Evolutionary conservation across 2,888 invertebrate genomes (phyloP).

Genomic region (Argyresthia goedartella): DNA sequence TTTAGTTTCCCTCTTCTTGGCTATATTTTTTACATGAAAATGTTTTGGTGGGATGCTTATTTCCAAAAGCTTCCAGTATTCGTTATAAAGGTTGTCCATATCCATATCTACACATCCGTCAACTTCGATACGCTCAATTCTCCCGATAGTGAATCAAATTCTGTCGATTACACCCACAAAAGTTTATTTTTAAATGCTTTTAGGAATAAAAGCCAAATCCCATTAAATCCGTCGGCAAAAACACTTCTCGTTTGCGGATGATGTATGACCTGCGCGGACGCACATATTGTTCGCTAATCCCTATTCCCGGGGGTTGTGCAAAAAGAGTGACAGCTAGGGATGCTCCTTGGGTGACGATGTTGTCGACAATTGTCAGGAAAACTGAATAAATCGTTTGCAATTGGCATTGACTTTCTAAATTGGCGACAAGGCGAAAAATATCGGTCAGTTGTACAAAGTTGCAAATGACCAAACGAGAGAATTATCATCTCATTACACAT

Average conservation of each 20-base stretch:
- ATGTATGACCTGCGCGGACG: constrained; percentile 54
- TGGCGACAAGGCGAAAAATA: too few species aligned
- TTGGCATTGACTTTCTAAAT: too few species aligned
- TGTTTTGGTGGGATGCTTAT: too few species aligned
- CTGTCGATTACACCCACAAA: neutral
- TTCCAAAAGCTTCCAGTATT: too few species aligned
- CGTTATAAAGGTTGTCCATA: too few species aligned
- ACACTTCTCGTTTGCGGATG: constrained; percentile 42
- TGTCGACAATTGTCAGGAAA: too few species aligned
- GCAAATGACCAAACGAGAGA: too few species aligned
- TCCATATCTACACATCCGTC: neutral
- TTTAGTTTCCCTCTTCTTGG: too few species aligned
- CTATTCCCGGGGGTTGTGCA: constrained; percentile 34
- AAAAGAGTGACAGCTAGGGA: constrained; percentile 31
- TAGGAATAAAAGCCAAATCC: constrained; percentile 46
- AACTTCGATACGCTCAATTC: neutral
- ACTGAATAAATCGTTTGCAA: too few species aligned
- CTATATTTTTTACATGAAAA: too few species aligned
- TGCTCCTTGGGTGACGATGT: neutral
- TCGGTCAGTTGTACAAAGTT: too few species aligned
- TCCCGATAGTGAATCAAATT: neutral
- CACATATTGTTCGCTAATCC: constrained; percentile 54
- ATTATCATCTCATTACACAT: too few species aligned
- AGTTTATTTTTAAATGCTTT: constrained; percentile 20
- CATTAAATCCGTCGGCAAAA: constrained; percentile 54